These are phyloP conservation scores for Aplysina aerophoba DNA, from an alignment of 37 sponge, comb jelly and placozoan species.

Conservation along the genomic window DNA sequence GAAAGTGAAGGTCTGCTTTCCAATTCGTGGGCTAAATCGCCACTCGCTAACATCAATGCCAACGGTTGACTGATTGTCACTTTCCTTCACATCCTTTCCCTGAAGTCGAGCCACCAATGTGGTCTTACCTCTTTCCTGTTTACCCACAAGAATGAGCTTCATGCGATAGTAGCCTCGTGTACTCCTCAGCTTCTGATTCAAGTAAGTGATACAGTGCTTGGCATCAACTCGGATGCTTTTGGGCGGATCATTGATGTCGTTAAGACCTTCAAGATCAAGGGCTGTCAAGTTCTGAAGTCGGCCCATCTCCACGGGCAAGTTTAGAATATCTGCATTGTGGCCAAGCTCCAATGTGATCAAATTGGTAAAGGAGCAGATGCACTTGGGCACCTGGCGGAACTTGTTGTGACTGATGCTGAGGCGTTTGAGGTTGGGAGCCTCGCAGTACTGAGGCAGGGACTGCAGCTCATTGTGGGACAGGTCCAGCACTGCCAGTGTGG, in stretches of 20 bases:
- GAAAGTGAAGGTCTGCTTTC: constrained; percentile 54
- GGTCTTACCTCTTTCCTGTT: constrained; percentile 64
- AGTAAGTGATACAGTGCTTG: constrained; percentile 45
- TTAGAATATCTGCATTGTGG: constrained; percentile 73
- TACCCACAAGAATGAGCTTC: constrained; percentile 80
- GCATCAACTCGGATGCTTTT: constrained; percentile 11
- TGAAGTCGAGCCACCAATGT: constrained; percentile 72
- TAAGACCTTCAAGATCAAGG: constrained; percentile 35
- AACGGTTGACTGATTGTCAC: constrained; percentile 58
- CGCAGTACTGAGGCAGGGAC: constrained; percentile 62
- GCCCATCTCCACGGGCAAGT: constrained; percentile 50
- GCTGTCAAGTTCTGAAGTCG: constrained; percentile 31
- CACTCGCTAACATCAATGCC: constrained; percentile 79
- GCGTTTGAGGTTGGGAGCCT: constrained; percentile 64
- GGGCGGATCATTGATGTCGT: constrained; percentile 48
- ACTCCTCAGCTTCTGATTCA: constrained; percentile 53
- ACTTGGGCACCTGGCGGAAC: constrained; percentile 69
- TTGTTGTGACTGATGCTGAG: constrained; percentile 80
- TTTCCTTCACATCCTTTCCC: constrained; percentile 50
- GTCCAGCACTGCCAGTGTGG: constrained; percentile 72
- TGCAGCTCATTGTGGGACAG: constrained; percentile 78
- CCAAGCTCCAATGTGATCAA: constrained; percentile 67
- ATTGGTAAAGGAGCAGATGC: constrained; percentile 81
- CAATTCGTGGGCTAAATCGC: constrained; percentile 21
- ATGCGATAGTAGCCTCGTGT: constrained; percentile 56